Evolutionary conservation across 2,797 vertebrate species (phyloP).

Genomic region (Myiotriccus ornatus): DNA sequence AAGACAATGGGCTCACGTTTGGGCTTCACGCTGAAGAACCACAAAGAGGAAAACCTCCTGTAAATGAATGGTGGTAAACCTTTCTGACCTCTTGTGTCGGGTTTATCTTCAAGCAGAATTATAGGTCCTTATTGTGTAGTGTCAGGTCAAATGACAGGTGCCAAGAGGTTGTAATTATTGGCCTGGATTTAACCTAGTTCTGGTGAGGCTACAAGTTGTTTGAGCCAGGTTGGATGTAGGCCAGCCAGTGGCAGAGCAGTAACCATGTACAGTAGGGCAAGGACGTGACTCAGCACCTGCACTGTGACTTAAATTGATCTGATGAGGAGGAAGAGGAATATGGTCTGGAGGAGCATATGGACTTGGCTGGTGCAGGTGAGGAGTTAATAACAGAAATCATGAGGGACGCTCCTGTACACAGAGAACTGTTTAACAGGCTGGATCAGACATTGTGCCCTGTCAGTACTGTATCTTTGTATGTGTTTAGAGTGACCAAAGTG

Average conservation of each 20-base stretch:
- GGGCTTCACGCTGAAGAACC: background rate
- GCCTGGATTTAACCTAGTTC: background rate
- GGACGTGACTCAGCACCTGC: background rate
- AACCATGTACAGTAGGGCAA: background rate
- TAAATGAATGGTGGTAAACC: background rate
- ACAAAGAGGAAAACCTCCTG: background rate
- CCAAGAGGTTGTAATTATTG: background rate
- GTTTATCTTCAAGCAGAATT: slow-evolving; percentile 7
- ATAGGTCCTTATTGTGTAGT: background rate
- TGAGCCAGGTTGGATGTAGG: background rate
- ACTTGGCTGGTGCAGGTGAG: accelerated
- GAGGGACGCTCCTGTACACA: background rate
- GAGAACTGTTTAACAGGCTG: background rate
- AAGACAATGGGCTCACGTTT: background rate
- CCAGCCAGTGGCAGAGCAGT: background rate
- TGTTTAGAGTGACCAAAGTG: background rate
- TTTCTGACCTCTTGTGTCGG: background rate
- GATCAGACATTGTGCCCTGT: background rate
- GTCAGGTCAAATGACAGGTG: background rate
- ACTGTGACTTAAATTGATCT: accelerated
- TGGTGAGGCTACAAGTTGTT: background rate
- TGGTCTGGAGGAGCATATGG: background rate
- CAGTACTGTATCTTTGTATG: background rate
- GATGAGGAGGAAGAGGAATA: background rate
- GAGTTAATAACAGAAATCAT: background rate